These are phyloP conservation scores for Pelecanus crispus DNA, from an alignment of 2,113 vertebrate genomes.

Conservation along the genomic window DNA sequence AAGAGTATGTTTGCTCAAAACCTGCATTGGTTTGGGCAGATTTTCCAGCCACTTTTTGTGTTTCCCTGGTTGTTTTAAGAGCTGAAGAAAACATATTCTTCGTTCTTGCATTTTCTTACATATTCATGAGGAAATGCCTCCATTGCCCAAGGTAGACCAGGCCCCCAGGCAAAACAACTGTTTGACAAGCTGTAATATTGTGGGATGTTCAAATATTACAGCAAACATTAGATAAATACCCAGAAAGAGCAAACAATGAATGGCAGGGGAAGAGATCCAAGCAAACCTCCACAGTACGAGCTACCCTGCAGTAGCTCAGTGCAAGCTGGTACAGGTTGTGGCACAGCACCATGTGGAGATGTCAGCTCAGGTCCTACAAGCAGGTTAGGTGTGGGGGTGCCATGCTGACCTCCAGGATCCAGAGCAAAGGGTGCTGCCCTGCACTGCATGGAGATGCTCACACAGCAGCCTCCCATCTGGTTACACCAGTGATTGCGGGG, in stretches of 20 bases:
- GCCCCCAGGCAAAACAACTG: neutral
- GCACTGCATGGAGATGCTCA: fast-evolving
- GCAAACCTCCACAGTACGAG: neutral
- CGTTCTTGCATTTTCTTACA: neutral
- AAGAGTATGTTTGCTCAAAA: neutral
- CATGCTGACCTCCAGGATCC: neutral
- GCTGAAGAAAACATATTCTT: neutral
- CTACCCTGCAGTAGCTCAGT: neutral
- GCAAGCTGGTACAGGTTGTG: neutral
- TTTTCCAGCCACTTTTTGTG: neutral
- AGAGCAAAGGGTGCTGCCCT: neutral
- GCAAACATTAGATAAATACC: neutral
- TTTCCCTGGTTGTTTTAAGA: neutral
- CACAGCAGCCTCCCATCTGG: neutral
- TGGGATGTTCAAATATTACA: neutral
- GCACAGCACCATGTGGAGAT: neutral
- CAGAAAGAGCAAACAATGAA: neutral
- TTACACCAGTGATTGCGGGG: neutral
- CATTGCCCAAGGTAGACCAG: neutral
- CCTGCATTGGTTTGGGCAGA: neutral
- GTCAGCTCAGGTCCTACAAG: neutral
- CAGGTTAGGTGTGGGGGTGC: neutral
- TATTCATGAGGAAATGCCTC: neutral
- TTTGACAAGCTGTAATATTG: neutral
- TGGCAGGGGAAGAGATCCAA: neutral